Base-by-base conservation (phyloP, 2,797 vertebrate genomes). In the Basileuterus tristriatus region DNA sequence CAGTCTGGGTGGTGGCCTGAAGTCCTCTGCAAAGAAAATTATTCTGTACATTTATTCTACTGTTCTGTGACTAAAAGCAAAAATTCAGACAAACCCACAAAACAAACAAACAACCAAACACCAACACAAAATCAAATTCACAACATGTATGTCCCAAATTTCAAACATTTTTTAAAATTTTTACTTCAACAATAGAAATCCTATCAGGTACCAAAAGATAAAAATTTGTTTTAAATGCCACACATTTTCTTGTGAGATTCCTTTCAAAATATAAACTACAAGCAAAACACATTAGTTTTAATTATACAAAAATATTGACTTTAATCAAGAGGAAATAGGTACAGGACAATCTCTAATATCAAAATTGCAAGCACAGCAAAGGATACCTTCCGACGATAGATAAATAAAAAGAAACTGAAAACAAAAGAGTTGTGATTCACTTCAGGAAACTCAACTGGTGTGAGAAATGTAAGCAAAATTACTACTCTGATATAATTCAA, bases 251-350 rank as follows among this genome's bases (percentile, higher is more conserved):
- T 70, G 3, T 87, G 60, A 82, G 22, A 74, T 41, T 52, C 8
- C 10, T 50, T 44, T 77, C 2, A 62, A 63, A 86, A 76, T 53
- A 62, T 3, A 46, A 72, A 47, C 34, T 62, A 39, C 3, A 0
- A 89, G 24, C 60, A 83, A 77, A 82, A 16, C 8, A 79, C 37
- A 56, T 64, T 60, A 21, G 6, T 32, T 36, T 10, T 47, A 81
- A 90, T 32, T 3, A 67, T 11, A 64, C 8, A 12, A 87, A 80
- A 90, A 88, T 69, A 78, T 2, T 56, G 3, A 46, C 44, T 88
- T 75, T 17, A 50, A 69, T 47, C 56, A 85, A 86, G 24, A 78
- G 37, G 13, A 91, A 95, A 78, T 20, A 65, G 36, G 24, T 69
- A n/a, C 34, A 81, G 69, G n/a, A 77, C 29, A 70, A 15, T 26